Base-by-base conservation (phyloP, 2,113 vertebrate genomes). In the Heterochromis multidens region DNA sequence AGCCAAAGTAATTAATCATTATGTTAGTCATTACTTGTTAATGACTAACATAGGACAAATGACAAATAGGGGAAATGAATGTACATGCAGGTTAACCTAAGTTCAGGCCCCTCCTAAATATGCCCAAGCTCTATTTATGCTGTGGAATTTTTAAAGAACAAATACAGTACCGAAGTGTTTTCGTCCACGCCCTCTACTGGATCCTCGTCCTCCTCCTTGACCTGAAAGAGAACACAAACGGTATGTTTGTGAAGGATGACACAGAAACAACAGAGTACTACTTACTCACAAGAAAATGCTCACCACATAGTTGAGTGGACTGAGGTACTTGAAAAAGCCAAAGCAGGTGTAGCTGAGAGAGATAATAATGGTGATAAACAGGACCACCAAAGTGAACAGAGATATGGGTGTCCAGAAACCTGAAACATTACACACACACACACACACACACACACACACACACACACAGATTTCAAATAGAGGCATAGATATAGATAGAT, bases 241-340 rank as follows among this genome's bases (percentile, higher is more conserved):
- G 40, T 1, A 43, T 70, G 8, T 46, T 56, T 11, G 29, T 70
- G 56, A 58, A 78, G 14, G n/a, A 35, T 10, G 33, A 40, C 52
- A 77, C 23, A 46, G n/a, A 17, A 35, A 43, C 33, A 35, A 58
- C 19, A 10, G 29, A 4, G 5, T 11, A 19, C 17, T 23, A 13
- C 13, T 31, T 23, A 37, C 25, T 14, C 29, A 25, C 6, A 77
- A 19, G 25, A 9, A 52, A 35, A 82, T 2, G 23, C 95, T 96
- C 93, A 99, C 99, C 94, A 90, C 95, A 10, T 99, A 99, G 92
- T 97, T 97, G 89, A 96, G 93, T 1, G 97, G 97, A 84, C 97
- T 98, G 92, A 99, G 96, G 93, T 99, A 97, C 93, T 96, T 97
- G 90, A 99, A 97, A 85, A 95, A 95, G 43, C 97, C 97, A 13